These are phyloP conservation scores for Hippocampus comes DNA, from an alignment of 2,113 vertebrate species.

Conservation along the genomic window DNA sequence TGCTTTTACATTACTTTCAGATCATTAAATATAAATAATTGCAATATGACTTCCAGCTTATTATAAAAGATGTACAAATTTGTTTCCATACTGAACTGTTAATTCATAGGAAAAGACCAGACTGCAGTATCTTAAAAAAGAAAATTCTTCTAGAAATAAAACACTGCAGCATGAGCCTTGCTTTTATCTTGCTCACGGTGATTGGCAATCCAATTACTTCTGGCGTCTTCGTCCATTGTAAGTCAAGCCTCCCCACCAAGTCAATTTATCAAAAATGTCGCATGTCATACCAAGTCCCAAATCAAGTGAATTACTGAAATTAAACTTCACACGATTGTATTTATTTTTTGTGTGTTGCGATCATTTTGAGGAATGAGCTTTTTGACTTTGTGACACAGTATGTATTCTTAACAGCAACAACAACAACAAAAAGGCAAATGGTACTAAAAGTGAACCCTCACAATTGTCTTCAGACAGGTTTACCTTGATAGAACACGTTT, in stretches of 20 bases:
- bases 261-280: background rate
- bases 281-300: background rate
- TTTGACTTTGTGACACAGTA: too few species aligned
- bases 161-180: background rate
- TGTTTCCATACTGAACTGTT: background rate
- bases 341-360: background rate
- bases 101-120: background rate
- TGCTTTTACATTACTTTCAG: slow-evolving; percentile 9
- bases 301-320: background rate
- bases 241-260: background rate
- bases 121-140: background rate
- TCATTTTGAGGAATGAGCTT: too few species aligned
- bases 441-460: too few species aligned
- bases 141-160: background rate
- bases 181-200: background rate
- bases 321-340: background rate
- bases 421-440: too few species aligned
- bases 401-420: too few species aligned
- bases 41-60: background rate
- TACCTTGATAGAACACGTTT: too few species aligned
- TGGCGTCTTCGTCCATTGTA: background rate
- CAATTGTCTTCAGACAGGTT: too few species aligned
- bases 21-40: slow-evolving; percentile 16
- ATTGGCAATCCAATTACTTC: background rate
- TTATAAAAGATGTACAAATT: background rate